Evolutionary conservation across 2,113 vertebrate genomes (phyloP).

Genomic region (Chionomys nivalis): DNA sequence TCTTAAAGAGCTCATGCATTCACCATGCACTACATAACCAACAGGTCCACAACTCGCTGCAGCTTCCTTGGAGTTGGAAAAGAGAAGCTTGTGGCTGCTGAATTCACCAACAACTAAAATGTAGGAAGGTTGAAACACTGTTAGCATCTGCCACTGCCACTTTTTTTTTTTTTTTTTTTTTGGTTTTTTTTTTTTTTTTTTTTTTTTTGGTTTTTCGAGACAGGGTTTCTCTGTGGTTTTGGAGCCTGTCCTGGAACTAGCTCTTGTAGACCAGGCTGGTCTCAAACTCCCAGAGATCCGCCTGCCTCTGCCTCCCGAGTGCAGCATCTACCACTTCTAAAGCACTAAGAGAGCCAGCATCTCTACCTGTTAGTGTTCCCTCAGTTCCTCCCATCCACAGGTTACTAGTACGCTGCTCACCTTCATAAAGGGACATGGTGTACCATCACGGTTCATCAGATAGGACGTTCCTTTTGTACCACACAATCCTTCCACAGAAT

Average conservation of each 20-base stretch:
- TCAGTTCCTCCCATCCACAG: constrained; percentile 93
- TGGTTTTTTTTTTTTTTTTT: too few species aligned
- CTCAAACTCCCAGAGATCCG: too few species aligned
- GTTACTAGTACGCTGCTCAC: constrained; percentile 88
- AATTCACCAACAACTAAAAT: constrained; percentile 95
- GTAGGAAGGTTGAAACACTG: constrained; percentile 78
- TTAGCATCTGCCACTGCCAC: constrained; percentile 93
- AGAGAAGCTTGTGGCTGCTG: constrained; percentile 93
- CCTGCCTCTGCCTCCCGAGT: too few species aligned
- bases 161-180: too few species aligned
- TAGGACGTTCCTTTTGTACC: constrained; percentile 93
- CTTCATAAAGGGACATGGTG: constrained; percentile 94
- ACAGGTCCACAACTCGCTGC: constrained; percentile 94
- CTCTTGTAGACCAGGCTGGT: too few species aligned
- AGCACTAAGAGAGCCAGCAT: constrained; percentile 92
- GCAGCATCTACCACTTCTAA: constrained; percentile 93
- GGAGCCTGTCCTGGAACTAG: too few species aligned
- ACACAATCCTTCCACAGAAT: constrained; percentile 90
- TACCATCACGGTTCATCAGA: constrained; percentile 91
- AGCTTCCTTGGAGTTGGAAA: constrained; percentile 92
- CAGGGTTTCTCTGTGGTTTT: too few species aligned
- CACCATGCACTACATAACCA: constrained; percentile 90
- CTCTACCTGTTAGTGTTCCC: constrained; percentile 93
- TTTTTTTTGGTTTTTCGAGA: too few species aligned
- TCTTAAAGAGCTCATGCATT: neutral